These are phyloP conservation scores for Archivesica marissinica DNA, from an alignment of 1,140 invertebrate genomes.

Conservation along the genomic window DNA sequence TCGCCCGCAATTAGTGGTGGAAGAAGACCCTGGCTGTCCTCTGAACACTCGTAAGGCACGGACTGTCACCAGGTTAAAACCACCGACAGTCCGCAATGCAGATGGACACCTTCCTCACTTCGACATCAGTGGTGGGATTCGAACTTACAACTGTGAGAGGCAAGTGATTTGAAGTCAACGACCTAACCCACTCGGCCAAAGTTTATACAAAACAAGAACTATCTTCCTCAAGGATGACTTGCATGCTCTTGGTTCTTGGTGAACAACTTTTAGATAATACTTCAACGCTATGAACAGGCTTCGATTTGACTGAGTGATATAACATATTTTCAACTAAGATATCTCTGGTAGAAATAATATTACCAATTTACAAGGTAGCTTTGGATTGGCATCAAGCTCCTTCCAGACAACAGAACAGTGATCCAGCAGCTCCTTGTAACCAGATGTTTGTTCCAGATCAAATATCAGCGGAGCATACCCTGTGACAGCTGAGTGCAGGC, in stretches of 20 bases:
- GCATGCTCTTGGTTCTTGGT: not conserved
- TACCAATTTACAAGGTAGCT: slow-evolving; percentile 74
- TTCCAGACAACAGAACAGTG: slow-evolving; percentile 75
- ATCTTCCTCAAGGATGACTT: not conserved
- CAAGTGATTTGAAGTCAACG: no score
- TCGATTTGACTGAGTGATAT: not conserved
- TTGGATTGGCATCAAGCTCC: slow-evolving; percentile 68
- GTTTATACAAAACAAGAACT: no score
- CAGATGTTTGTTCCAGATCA: slow-evolving; percentile 67
- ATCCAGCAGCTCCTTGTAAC: slow-evolving; percentile 61
- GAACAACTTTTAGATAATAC: not conserved
- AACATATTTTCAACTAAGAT: not conserved
- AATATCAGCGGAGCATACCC: slow-evolving; percentile 78
- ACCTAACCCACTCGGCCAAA: no score
- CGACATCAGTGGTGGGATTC: no score
- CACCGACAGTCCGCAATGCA: no score
- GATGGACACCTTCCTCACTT: no score
- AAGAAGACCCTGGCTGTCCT: no score
- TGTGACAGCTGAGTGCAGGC: slow-evolving; percentile 76
- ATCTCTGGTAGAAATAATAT: not conserved
- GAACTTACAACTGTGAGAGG: no score
- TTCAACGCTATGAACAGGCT: not conserved
- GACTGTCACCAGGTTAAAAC: no score
- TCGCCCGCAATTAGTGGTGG: no score
- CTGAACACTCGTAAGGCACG: no score